Evolutionary conservation across 2,113 vertebrate species (phyloP).

Genomic region (Pseudopodoces humilis): DNA sequence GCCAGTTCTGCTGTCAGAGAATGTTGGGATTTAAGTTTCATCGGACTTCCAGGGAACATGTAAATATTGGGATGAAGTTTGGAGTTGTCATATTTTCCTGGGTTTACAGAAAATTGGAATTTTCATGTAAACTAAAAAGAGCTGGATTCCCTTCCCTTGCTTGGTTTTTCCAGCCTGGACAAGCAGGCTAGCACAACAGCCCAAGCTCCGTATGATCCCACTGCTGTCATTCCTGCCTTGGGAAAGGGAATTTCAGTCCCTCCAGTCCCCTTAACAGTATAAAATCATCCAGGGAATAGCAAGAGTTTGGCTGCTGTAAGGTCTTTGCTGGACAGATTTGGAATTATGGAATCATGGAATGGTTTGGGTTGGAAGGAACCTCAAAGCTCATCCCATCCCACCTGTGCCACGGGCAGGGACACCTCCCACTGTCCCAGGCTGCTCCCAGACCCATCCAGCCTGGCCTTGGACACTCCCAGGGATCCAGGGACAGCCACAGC

Average conservation of each 20-base stretch:
- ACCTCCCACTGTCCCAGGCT: fast-evolving
- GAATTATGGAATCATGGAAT: neutral
- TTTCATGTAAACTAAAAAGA: neutral
- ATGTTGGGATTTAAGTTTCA: neutral
- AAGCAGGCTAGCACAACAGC: neutral
- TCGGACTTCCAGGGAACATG: neutral
- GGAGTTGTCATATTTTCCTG: neutral
- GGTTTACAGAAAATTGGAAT: neutral
- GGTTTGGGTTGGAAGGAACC: neutral
- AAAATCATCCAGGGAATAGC: neutral
- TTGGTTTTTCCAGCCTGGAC: neutral
- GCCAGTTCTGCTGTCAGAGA: neutral
- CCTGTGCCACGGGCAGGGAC: neutral
- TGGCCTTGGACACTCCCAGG: neutral
- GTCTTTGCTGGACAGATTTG: neutral
- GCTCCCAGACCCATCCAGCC: neutral
- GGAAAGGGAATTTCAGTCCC: neutral
- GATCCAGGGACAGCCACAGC: neutral
- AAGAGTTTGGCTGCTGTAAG: neutral
- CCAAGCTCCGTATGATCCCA: neutral
- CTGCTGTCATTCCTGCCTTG: neutral
- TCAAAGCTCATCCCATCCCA: neutral
- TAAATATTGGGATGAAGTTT: neutral
- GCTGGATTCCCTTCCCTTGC: neutral
- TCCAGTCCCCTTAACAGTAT: neutral